Base-by-base conservation (phyloP, 92 coral and sea anemone species). In the Meandrina meandrites region DNA sequence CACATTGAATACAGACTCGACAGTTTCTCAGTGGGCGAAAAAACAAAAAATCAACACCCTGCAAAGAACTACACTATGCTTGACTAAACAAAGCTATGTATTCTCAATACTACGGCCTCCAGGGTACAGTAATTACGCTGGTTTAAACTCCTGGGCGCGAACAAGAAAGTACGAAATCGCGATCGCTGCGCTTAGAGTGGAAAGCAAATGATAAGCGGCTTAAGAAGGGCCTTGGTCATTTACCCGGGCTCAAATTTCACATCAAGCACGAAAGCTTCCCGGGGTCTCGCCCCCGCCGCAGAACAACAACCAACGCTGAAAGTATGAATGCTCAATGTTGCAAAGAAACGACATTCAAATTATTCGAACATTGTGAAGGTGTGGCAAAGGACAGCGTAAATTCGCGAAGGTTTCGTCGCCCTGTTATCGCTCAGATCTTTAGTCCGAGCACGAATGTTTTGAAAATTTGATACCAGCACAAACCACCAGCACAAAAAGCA, bases 331-430 rank as follows among this genome's bases (percentile, higher is more conserved):
- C 86, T 30, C 86, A 82, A 32, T 70, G 78, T 82, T 69, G 77
- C 86, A 82, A 70, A 31, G 74, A 68, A 81, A 68, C 85, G 36
- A 37, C 36, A 67, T 81, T 81, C 60, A 81, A 81, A 82, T 68
- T 14, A 82, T 67, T 83, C 36, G 70, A 51, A 51, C 27, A 40
- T 84, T 84, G 62, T 15, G 24, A 84, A 84, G 87, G 87, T 84
- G 87, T 84, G 87, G 87, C 80, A 57, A 72, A 37, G 56, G 50
- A 35, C n/a, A 18, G n/a, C 66, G 54, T 27, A n/a, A 64, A 81
- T 37, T 71, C 78, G 50, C n/a, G 48, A 73, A 36, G 78, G 5
- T 28, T 56, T 84, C 40, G 27, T 37, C 31, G 30, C 10, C 36
- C 14, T 11, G 54, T 58, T 74, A 74, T 84, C 73, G 64, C 56